Base-by-base conservation (phyloP, 2,797 vertebrate genomes). In the Semaprochilodus insignis region DNA sequence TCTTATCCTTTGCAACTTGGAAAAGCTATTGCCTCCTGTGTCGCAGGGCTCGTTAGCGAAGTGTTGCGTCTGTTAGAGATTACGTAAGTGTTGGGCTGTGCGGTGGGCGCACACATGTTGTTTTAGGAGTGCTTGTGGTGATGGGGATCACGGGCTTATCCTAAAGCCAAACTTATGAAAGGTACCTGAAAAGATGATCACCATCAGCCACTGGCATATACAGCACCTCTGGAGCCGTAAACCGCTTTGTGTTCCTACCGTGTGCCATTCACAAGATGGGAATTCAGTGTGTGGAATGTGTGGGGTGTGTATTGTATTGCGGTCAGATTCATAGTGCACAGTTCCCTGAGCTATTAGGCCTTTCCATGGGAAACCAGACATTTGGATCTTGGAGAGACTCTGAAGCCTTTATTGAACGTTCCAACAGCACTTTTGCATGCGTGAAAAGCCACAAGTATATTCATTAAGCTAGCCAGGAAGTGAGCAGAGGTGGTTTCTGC, bases 31-130 rank as follows among this genome's bases (percentile, higher is more conserved):
- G 74, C 73, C 80, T 87, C 83, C 60, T 76, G 84, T 59, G 85
- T 81, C 66, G 60, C 67, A 74, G 67, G 63, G 87, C 87, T 93
- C 89, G 89, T 91, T 90, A 90, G 87, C 23, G 19, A 81, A 79
- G 79, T 83, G 80, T 85, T 80, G 51, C 72, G 77, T 65, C 34
- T 82, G 66, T 1, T n/a, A 44, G 78, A 80, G 77, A 79, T 88
- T 86, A 87, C 60, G 36, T 80, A 84, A 83, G 81, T 73, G 80
- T 65, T 65, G 77, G 21, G 34, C 19, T 52, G 23, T 40, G 2
- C 31, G 65, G 4, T 59, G 65, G 44, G 71, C 19, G 66, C 21
- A 60, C 27, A 31, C 71, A 34, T 57, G 66, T 36, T 23, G 69
- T 52, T 76, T 63, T 44, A 25, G 40, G 25, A 59, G 57, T 7